Base-by-base conservation (phyloP, 2,888 invertebrate species). In the Cerastis leucographa region DNA sequence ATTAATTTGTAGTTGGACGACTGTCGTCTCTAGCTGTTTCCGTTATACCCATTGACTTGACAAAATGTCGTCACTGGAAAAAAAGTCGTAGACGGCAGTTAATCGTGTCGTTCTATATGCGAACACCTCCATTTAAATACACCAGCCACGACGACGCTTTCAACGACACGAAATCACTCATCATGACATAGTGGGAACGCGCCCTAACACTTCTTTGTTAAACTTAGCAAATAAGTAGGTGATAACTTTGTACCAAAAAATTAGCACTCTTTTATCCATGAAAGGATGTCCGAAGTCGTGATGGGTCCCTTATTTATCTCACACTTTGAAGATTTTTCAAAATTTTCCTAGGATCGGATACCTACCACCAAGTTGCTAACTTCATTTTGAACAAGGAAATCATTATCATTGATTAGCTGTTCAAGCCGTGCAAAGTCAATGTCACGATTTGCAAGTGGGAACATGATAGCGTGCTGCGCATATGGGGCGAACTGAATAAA, bases 361-460 rank as follows among this genome's bases (percentile, higher is more conserved):
- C 75, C 25, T 42, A 78, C 76, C 25, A 83, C 71, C 35, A 65
- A 64, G 35, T 59, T 65, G 62, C 65, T 71, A 71, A 73, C 64
- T 56, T 35, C 51, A 61, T 73, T 73, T 59, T 69, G 62, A 78
- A 78, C 74, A 82, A 87, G 83, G 80, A 81, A 78, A 76, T 73
- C 74, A 66, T 88, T 88, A 78, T 25, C 73, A 62, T 68, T 65
- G 61, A 71, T 61, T 80, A 74, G 59, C 22, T 66, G 54, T 75
- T 40, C 67, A 70, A 75, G 81, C 40, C 66, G 22, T 66, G 71
- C 72, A 73, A 84, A 83, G 79, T 81, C 83, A 83, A 80, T 87
- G 77, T 80, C 84, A 86, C 77, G 69, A 74, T 78, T 72, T 59
- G 44, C 56, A 29, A 68, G 67, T 76, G 62, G 59, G 59, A 46